Evolutionary conservation across 2,888 invertebrate genomes (phyloP).

Genomic region (Ephialtes manifestator): DNA sequence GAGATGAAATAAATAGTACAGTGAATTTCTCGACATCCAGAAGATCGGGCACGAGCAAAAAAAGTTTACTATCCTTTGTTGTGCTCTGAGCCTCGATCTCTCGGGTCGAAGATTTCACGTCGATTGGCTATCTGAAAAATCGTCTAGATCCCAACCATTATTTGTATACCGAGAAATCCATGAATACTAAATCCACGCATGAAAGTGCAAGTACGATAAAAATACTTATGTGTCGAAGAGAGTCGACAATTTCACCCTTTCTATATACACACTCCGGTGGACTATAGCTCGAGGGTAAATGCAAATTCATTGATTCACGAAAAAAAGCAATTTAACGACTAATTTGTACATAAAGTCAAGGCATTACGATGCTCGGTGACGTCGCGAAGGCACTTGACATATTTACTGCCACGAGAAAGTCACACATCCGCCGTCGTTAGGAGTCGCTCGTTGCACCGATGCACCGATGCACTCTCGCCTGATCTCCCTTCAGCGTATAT

Average conservation of each 20-base stretch:
- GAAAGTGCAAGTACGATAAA: conserved; percentile 15
- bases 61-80: neutral
- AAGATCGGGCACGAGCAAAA: too few species aligned
- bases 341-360: conserved; percentile 65
- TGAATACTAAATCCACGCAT: neutral
- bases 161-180: neutral
- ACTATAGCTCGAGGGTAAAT: conserved; percentile 24
- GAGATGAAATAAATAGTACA: too few species aligned
- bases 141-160: neutral
- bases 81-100: conserved; percentile 3
- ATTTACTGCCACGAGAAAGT: conserved; percentile 76
- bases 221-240: conserved; percentile 12
- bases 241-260: conserved; percentile 34
- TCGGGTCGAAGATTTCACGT: neutral
- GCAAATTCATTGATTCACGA: conserved; percentile 49
- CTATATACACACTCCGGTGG: neutral
- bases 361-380: conserved; percentile 58
- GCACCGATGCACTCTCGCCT: conserved; percentile 60
- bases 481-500: conserved; percentile 45
- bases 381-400: conserved; percentile 68
- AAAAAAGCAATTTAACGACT: conserved; percentile 61
- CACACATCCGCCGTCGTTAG: conserved; percentile 71
- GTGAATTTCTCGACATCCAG: too few species aligned
- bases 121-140: conserved; percentile 24
- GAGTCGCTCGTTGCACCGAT: conserved; percentile 42